phyloP scores from a whole-genome alignment of 2,888 invertebrate species.

The Polydrusus pterygomalis region DNA sequence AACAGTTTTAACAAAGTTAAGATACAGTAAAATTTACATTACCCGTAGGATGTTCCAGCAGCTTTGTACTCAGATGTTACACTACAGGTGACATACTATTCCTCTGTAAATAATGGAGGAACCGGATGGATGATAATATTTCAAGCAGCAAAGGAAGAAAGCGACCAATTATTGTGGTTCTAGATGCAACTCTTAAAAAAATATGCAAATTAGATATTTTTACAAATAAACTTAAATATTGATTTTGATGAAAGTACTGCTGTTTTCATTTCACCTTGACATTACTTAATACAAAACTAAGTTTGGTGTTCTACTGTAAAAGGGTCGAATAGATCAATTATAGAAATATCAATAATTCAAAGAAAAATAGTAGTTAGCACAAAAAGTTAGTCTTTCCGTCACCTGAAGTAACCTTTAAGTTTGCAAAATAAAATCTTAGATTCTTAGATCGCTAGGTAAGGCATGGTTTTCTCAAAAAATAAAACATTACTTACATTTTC shows the following conservation, averaged over 20 bases:
- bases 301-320: conserved; percentile 1
- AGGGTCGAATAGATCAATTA: conserved; percentile 18
- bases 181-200: conserved; percentile 12
- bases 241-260: conserved; percentile 19
- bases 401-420: conserved; percentile 10
- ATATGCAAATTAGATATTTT: conserved; percentile 34
- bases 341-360: conserved; percentile 35
- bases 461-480: not conserved
- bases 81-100: conserved; percentile 59
- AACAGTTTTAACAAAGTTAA: not conserved
- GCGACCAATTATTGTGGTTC: conserved; percentile 33
- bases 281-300: conserved; percentile 15
- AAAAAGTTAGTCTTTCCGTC: not conserved
- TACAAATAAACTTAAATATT: conserved; percentile 34
- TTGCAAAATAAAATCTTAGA: not conserved
- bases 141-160: conserved; percentile 56
- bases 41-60: conserved; percentile 59
- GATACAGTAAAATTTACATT: conserved; percentile 26
- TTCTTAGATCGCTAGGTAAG: not conserved
- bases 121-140: conserved; percentile 62
- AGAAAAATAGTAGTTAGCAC: conserved; percentile 22
- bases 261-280: conserved; percentile 24
- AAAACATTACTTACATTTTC: conserved; percentile 13
- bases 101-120: conserved; percentile 62
- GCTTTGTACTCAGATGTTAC: conserved; percentile 58